A percentile compares a stretch with the other conserved stretches of the same genome.
Conservation (phyloP, 2,888 invertebrate species). For the Thereva unica region DNA sequence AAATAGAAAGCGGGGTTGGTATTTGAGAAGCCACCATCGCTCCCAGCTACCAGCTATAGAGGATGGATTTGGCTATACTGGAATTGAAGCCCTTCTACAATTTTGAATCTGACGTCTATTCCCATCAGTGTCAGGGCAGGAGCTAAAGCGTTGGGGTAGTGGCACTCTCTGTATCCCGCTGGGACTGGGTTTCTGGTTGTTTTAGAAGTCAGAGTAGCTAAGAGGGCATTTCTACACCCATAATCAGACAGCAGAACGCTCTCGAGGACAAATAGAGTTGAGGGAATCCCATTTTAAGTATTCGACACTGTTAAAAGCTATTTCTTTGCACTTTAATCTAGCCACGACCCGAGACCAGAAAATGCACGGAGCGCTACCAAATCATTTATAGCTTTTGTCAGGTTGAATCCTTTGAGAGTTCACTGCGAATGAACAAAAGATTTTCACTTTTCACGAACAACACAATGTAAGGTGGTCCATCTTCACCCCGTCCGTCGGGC, state of each 20-base stretch:
- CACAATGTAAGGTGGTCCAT: too few species aligned
- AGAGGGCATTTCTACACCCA: slow-evolving; percentile 14
- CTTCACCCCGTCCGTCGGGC: too few species aligned
- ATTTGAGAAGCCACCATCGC: neutral
- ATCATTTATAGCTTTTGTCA: slow-evolving; percentile 25
- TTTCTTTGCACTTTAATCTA: slow-evolving; percentile 26
- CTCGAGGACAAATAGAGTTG: slow-evolving; percentile 26
- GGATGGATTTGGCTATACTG: neutral
- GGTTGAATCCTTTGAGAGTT: slow-evolving; percentile 20
- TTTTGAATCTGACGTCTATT: slow-evolving; percentile 2
- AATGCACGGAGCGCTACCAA: slow-evolving; percentile 14
- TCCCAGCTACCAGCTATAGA: neutral
- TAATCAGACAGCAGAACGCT: slow-evolving; percentile 28
- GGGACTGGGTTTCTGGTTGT: slow-evolving; percentile 26
- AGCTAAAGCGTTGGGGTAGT: too few species aligned
- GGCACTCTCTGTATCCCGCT: slow-evolving; percentile 11
- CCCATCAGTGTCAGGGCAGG: neutral
- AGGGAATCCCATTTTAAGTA: slow-evolving; percentile 30
- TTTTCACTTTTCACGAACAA: neutral
- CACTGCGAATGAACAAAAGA: slow-evolving; percentile 1
- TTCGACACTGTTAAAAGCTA: slow-evolving; percentile 22
- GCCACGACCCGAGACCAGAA: slow-evolving; percentile 17
- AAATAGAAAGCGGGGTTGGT: slow-evolving; percentile 18
- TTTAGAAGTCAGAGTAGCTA: slow-evolving; percentile 2
- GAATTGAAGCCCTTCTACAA: slow-evolving; percentile 2